A percentile compares a stretch with the other conserved stretches of the same genome.
These are phyloP conservation scores for Aplochiton taeniatus DNA, from an alignment of 2,797 vertebrate species.

Conservation along the genomic window DNA sequence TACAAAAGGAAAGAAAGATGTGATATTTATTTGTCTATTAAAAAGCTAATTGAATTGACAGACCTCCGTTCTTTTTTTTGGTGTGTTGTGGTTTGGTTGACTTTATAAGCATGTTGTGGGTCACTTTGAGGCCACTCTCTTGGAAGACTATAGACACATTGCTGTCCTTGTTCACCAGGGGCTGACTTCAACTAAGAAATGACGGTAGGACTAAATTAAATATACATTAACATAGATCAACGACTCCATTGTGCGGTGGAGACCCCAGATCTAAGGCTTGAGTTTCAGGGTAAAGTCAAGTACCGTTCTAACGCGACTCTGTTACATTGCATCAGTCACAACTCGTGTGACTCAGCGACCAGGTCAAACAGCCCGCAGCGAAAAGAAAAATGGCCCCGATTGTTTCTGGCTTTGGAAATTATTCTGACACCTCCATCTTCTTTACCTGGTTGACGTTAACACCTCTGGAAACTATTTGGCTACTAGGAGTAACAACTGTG, in stretches of 20 bases:
- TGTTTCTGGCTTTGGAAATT: constrained; percentile 7
- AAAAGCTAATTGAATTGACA: constrained; percentile 48
- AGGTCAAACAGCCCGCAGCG: neutral
- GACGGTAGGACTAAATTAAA: too few relatives aligned
- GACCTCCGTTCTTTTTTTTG: too few relatives aligned
- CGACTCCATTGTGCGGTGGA: too few relatives aligned
- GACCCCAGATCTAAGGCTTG: too few relatives aligned
- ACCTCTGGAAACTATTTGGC: constrained; percentile 19
- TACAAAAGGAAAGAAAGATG: constrained; percentile 38
- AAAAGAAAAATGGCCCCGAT: neutral
- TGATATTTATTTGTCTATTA: constrained; percentile 63
- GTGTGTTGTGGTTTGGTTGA: constrained; percentile 32
- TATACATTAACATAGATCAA: too few relatives aligned
- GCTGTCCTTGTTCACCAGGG: neutral
- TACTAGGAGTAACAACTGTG: constrained; percentile 5
- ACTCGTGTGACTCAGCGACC: neutral
- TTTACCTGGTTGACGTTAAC: constrained; percentile 9
- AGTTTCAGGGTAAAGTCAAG: too few relatives aligned
- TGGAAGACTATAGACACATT: constrained; percentile 1
- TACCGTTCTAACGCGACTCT: neutral
- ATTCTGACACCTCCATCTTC: neutral
- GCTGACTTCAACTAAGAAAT: too few relatives aligned
- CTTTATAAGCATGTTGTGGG: neutral
- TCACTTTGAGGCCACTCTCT: neutral
- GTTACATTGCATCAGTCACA: neutral